A percentile compares a stretch with the other conserved stretches of the same genome.
These are phyloP conservation scores for Saguinus midas DNA, from an alignment of 2,113 vertebrate species.

Conservation along the genomic window DNA sequence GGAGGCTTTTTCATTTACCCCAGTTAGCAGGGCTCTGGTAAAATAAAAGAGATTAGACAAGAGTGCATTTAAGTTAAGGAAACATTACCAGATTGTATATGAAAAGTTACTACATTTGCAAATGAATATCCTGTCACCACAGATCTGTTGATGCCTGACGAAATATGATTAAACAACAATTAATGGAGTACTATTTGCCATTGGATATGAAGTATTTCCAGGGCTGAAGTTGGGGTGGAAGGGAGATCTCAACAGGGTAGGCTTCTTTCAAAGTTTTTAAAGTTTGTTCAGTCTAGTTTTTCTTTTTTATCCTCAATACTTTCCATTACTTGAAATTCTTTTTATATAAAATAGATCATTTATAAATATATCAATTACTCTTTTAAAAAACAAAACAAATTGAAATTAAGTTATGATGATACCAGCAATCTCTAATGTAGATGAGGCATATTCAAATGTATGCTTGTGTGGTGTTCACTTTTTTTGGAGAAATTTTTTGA, in stretches of 20 bases:
- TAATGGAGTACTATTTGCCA: not conserved
- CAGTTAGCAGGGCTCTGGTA: not conserved
- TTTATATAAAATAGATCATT: not conserved
- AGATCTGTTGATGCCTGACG: not conserved
- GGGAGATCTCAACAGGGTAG: not conserved
- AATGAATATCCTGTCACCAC: not conserved
- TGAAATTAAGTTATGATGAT: not conserved
- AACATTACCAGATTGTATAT: not conserved
- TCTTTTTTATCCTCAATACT: not conserved
- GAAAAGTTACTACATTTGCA: not conserved
- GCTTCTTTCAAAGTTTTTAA: not conserved
- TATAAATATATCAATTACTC: not conserved
- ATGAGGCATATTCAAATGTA: not conserved
- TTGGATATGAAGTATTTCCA: not conserved
- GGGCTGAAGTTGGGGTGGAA: not conserved
- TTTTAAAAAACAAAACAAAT: constrained; percentile 20
- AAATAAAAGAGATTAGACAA: not conserved
- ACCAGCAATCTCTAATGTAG: not conserved
- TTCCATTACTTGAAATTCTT: not conserved
- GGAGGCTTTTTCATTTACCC: not conserved
- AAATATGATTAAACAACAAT: not conserved
- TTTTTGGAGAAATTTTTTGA: not conserved
- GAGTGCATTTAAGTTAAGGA: not conserved
- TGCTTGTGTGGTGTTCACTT: not conserved
- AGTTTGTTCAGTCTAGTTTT: not conserved